Conservation (phyloP, 1,140 invertebrate genomes). For the Formica exsecta region DNA sequence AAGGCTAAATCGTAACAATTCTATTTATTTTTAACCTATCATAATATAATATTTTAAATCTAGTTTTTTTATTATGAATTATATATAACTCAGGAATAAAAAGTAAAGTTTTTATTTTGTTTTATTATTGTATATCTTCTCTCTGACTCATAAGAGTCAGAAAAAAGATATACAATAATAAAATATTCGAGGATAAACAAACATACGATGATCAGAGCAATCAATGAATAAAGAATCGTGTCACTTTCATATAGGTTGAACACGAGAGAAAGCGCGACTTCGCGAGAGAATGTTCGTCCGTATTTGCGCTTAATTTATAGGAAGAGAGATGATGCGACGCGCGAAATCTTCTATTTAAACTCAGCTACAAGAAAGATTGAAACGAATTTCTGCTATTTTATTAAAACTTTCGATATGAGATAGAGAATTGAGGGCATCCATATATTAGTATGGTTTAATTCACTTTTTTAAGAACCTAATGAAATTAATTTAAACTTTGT, state of each 20-base stretch:
- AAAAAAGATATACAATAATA: too few relatives aligned
- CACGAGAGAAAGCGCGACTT: conserved; percentile 53
- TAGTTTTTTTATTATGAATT: too few relatives aligned
- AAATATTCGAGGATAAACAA: conserved; percentile 21
- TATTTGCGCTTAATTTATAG: conserved; percentile 44
- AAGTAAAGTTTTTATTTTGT: background rate
- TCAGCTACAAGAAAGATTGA: background rate
- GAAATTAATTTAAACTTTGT: background rate
- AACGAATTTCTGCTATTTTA: background rate
- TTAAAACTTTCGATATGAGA: conserved; percentile 5
- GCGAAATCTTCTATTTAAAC: conserved; percentile 17
- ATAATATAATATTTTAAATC: too few relatives aligned
- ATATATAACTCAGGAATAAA: too few relatives aligned
- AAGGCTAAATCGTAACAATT: too few relatives aligned
- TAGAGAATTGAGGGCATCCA: background rate
- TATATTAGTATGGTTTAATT: background rate
- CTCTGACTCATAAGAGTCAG: too few relatives aligned
- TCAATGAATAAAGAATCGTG: conserved; percentile 53
- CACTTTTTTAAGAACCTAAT: background rate
- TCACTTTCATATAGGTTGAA: conserved; percentile 53
- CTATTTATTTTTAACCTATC: too few relatives aligned
- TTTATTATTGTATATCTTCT: background rate
- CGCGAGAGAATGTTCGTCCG: conserved; percentile 54
- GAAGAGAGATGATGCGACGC: conserved; percentile 40
- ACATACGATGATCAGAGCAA: background rate